Base-by-base conservation (phyloP, 1,140 invertebrate genomes). In the Plectrocnemia conspersa region DNA sequence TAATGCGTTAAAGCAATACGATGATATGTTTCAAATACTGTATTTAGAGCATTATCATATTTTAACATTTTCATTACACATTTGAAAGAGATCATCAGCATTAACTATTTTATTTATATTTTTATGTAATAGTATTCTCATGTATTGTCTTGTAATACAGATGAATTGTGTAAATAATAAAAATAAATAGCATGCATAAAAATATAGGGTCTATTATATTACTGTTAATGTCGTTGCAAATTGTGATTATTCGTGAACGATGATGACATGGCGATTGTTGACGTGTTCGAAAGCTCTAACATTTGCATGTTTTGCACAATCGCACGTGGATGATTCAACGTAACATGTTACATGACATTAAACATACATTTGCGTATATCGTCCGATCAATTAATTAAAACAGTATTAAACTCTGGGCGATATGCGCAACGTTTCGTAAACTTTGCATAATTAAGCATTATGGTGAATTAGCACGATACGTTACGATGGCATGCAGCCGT, bases 101-200 rank as follows among this genome's bases (percentile, higher is more conserved):
- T 45, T 11, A 45, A 27, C 42, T 45, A n/a, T 7, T 40, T 2
- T 15, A 40, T 16, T 18, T 45, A 27, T 45, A 25, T 16, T 25
- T 45, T 15, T 45, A 25, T 45, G n/a, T 45, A 18, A 15, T 3
- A 27, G 25, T 7, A 16, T 36, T 6, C 5, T 38, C 35, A 35
- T 50, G 47, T 50, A 50, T 50, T 23, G 47, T 50, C 47, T 50
- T 50, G 23, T 50, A 5, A 50, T 50, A 50, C 47, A 50, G 47
- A 38, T 50, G 25, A 21, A 15, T 38, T 33, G 47, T 50, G 47
- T 9, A 21, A 38, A 24, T 36, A 23, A 38, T 32, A 29, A 50
- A 32, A 50, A 25, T 19, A 50, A 36, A 15, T 38, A 22, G 15
- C 47, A 24, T 19, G 32, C 27, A 47, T 29, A 33, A 33, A n/a